These are phyloP conservation scores for Physocephala rufipes DNA, from an alignment of 2,888 invertebrate genomes.

Conservation along the genomic window DNA sequence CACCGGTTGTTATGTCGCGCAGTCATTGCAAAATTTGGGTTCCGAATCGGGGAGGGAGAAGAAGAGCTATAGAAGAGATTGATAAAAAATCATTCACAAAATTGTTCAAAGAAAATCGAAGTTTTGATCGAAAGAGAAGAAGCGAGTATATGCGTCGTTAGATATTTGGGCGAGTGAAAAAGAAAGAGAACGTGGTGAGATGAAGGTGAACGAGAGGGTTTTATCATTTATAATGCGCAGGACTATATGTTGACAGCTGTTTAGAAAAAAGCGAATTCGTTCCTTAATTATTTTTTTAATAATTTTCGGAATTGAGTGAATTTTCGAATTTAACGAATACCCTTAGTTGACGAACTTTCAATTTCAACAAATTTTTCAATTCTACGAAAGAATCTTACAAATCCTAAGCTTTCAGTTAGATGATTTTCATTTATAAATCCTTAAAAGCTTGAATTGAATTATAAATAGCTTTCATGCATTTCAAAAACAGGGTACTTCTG, in stretches of 20 bases:
- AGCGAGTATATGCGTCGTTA: background rate
- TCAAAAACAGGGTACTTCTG: no score
- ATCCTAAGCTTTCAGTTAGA: background rate
- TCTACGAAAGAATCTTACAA: background rate
- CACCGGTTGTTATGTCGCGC: constrained; percentile 9
- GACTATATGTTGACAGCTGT: constrained; percentile 39
- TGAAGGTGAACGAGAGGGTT: no score
- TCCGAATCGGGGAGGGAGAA: background rate
- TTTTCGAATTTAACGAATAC: background rate
- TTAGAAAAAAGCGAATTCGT: background rate
- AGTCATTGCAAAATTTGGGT: constrained; percentile 6
- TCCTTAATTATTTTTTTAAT: background rate
- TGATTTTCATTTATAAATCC: background rate
- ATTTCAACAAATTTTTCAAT: background rate
- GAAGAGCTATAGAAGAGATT: no score
- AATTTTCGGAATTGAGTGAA: background rate
- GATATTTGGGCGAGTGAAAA: no score
- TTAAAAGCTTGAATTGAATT: background rate
- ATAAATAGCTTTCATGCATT: background rate
- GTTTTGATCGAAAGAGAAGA: background rate
- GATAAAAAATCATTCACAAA: constrained; percentile 32
- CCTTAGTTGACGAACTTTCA: no score
- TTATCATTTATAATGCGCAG: constrained; percentile 31
- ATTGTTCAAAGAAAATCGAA: background rate
- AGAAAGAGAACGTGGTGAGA: no score